Conservation (phyloP, 2,888 invertebrate genomes). For the Kuschelorhynchus macadamiae region DNA sequence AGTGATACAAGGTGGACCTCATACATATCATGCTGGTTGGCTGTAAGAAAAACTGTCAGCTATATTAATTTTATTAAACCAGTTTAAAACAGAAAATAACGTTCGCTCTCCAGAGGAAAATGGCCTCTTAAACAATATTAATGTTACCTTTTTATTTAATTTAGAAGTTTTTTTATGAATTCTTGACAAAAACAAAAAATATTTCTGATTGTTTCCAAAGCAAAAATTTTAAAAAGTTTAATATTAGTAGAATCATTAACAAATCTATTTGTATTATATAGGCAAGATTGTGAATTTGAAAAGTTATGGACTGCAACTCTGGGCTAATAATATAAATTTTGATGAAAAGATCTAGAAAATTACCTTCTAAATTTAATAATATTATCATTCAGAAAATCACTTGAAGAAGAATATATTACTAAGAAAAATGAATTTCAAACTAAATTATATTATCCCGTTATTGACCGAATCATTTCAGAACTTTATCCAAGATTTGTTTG, state of each 20-base stretch:
- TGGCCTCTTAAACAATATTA: neutral
- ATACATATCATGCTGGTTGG: too few relatives aligned
- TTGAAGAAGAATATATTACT: too few relatives aligned
- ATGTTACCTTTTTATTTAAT: neutral
- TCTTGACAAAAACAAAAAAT: neutral
- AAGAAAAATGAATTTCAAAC: too few relatives aligned
- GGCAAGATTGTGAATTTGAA: conserved; percentile 6
- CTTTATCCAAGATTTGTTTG: too few relatives aligned
- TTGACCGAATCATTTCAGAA: too few relatives aligned
- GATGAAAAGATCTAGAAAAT: too few relatives aligned
- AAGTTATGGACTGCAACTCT: conserved; percentile 8
- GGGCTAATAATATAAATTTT: neutral
- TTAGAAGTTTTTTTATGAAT: neutral
- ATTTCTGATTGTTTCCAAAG: neutral
- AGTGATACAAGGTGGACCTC: too few relatives aligned
- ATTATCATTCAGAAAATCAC: too few relatives aligned
- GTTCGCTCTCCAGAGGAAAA: conserved; percentile 1
- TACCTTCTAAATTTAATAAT: too few relatives aligned
- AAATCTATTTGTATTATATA: conserved; percentile 1
- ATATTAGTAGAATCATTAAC: neutral
- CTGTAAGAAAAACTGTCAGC: too few relatives aligned
- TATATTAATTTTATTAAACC: neutral
- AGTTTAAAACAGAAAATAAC: too few relatives aligned
- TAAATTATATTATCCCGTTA: too few relatives aligned
- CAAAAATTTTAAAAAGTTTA: conserved; percentile 9